These are phyloP conservation scores for Chaetops frenatus DNA, from an alignment of 2,113 vertebrate species.

Conservation along the genomic window DNA sequence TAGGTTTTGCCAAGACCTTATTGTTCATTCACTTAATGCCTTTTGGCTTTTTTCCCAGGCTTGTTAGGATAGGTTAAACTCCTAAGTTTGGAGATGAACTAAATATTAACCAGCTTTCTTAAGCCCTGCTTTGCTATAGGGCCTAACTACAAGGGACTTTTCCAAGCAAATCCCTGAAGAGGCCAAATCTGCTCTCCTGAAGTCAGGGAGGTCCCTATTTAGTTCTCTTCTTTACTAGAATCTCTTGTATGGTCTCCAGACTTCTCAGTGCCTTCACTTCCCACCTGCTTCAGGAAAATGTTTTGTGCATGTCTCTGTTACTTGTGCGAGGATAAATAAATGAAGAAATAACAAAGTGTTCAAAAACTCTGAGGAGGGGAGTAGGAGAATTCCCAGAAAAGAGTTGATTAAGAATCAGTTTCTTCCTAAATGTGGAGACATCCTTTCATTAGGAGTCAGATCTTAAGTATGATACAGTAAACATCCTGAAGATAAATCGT, in stretches of 20 bases:
- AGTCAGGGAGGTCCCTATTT: neutral
- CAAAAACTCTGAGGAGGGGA: neutral
- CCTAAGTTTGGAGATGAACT: neutral
- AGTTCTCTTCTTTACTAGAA: neutral
- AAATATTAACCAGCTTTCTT: neutral
- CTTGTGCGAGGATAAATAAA: neutral
- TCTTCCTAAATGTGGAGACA: neutral
- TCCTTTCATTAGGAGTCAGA: neutral
- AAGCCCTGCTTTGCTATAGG: neutral
- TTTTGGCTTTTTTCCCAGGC: neutral
- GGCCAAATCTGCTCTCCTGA: neutral
- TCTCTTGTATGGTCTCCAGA: neutral
- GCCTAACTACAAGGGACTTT: neutral
- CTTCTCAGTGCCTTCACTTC: neutral
- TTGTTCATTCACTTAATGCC: neutral
- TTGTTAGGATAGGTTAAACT: neutral
- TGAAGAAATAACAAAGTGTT: neutral
- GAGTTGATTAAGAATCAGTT: neutral
- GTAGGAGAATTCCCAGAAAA: neutral
- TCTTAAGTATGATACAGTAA: neutral
- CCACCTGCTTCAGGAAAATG: neutral
- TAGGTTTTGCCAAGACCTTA: neutral
- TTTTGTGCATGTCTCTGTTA: neutral
- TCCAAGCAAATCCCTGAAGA: neutral
- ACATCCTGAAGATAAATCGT: neutral